Percentiles rank a stretch among this genome's conserved stretches.
Conservation (phyloP, 1,140 invertebrate species). For the Calycopis cecrops region DNA sequence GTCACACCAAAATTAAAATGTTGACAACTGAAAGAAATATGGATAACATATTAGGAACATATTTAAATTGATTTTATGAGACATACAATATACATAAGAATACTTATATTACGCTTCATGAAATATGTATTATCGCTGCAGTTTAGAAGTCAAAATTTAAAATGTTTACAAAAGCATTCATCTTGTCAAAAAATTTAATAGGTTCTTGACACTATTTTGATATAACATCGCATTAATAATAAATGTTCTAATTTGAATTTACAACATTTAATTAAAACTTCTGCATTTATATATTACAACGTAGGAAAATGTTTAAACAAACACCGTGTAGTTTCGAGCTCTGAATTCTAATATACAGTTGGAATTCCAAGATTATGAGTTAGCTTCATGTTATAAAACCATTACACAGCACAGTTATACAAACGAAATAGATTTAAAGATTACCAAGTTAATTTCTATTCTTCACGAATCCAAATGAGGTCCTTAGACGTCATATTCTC, state of each 20-base stretch:
- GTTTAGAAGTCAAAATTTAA: too few species aligned
- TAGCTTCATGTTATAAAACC: constrained; percentile 40
- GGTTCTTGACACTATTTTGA: background rate
- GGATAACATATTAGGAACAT: background rate
- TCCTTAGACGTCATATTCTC: constrained; percentile 62
- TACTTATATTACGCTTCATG: background rate
- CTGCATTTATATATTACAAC: constrained; percentile 12
- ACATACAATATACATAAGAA: constrained; percentile 10
- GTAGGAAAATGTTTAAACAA: constrained; percentile 36
- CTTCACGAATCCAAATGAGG: constrained; percentile 50
- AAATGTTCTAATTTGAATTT: too few species aligned
- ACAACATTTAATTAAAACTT: background rate
- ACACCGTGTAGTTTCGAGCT: constrained; percentile 33
- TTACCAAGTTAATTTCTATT: constrained; percentile 56
- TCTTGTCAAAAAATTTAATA: constrained; percentile 8
- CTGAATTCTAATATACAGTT: constrained; percentile 58
- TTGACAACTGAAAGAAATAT: constrained; percentile 1
- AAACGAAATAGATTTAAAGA: background rate
- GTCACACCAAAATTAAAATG: background rate
- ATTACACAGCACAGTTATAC: constrained; percentile 7
- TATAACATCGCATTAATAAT: too few species aligned
- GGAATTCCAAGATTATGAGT: constrained; percentile 71
- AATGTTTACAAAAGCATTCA: too few species aligned
- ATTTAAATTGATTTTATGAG: background rate
- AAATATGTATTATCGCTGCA: constrained; percentile 9